A percentile compares a stretch with the other conserved stretches of the same genome.
Evolutionary conservation across 2,113 vertebrate species (phyloP).

Genomic region (Sterrhoptilus dennistouni): DNA sequence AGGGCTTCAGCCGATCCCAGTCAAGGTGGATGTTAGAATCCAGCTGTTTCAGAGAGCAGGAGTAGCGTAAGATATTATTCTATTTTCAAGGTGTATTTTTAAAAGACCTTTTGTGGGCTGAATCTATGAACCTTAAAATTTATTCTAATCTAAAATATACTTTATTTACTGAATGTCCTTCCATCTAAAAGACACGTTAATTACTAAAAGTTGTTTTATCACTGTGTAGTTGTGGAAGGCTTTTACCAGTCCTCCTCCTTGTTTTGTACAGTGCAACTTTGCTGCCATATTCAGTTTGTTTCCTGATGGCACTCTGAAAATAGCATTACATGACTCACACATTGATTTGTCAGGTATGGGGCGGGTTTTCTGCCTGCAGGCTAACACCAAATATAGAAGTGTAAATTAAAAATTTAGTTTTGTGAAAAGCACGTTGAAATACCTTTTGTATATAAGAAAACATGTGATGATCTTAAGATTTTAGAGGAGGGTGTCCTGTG

Average conservation of each 20-base stretch:
- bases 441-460: neutral
- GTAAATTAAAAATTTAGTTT: neutral
- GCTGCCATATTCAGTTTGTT: neutral
- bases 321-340: neutral
- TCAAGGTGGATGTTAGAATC: neutral
- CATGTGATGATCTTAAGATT: neutral
- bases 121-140: neutral
- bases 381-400: neutral
- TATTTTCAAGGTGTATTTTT: neutral
- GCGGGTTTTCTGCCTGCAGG: neutral
- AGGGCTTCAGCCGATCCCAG: neutral
- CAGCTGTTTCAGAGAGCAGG: neutral
- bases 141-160: neutral
- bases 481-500: neutral
- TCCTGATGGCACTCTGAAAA: neutral
- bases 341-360: neutral
- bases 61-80: neutral
- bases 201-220: neutral
- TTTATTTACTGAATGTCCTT: neutral
- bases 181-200: neutral
- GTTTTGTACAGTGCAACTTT: neutral
- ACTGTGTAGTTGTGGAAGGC: neutral
- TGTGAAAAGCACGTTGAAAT: neutral
- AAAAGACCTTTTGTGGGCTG: neutral
- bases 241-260: neutral